A percentile compares a stretch with the other conserved stretches of the same genome.
Evolutionary conservation across 1,140 invertebrate genomes (phyloP).

Genomic region (Coenobita brevimanus): DNA sequence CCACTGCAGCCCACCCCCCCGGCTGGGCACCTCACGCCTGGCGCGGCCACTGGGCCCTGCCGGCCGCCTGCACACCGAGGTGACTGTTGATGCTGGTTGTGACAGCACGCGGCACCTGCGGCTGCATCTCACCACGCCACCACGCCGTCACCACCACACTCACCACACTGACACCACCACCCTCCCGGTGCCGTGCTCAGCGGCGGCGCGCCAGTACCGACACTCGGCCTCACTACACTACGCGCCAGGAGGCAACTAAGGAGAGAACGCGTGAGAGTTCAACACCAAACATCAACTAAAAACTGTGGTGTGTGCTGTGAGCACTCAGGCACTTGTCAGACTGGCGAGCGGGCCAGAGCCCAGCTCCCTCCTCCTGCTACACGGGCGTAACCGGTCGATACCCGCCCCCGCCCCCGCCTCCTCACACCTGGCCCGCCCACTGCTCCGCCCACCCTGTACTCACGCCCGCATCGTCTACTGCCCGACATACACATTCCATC

Average conservation of each 20-base stretch:
- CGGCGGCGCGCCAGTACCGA: slow-evolving; percentile 46
- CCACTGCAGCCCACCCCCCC: slow-evolving; percentile 44
- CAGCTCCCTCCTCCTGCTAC: slow-evolving; percentile 32
- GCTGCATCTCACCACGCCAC: slow-evolving; percentile 47
- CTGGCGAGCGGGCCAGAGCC: slow-evolving; percentile 51
- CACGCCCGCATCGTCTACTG: slow-evolving; percentile 11
- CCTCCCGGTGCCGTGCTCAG: slow-evolving; percentile 32
- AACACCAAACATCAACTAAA: slow-evolving; percentile 65
- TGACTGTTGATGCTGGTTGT: slow-evolving; percentile 32
- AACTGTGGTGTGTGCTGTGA: slow-evolving; percentile 62
- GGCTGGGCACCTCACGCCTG: slow-evolving; percentile 63
- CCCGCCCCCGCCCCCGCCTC: slow-evolving; percentile 26
- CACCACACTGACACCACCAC: slow-evolving; percentile 1
- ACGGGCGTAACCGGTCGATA: slow-evolving; percentile 44
- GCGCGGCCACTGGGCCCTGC: slow-evolving; percentile 36
- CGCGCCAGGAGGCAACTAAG: slow-evolving; percentile 60
- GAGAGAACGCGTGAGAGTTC: slow-evolving; percentile 57
- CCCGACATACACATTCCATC: not conserved
- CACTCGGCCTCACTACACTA: slow-evolving; percentile 48
- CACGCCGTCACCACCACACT: not conserved
- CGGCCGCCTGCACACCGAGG: slow-evolving; percentile 55
- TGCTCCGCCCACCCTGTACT: slow-evolving; percentile 37
- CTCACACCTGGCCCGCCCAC: slow-evolving; percentile 52
- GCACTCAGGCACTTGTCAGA: slow-evolving; percentile 66
- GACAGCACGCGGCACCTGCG: slow-evolving; percentile 43